Percentiles rank a stretch among this genome's conserved stretches.
Conservation (phyloP, 2,888 invertebrate species). For the Scrobipalpa costella region DNA sequence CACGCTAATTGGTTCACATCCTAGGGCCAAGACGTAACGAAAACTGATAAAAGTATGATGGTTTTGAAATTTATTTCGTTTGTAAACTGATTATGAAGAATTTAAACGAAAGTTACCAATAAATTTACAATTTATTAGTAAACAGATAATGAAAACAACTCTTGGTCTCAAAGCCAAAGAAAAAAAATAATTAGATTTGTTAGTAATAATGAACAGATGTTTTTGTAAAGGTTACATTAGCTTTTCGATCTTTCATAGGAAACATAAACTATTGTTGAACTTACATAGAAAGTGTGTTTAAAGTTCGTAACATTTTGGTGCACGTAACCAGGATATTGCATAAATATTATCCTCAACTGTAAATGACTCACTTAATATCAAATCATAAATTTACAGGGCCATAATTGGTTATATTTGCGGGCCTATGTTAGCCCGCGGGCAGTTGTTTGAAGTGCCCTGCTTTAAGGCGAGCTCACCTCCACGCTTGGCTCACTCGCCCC, state of each 20-base stretch:
- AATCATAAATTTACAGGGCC: neutral
- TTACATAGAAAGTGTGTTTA: no score
- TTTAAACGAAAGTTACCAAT: no score
- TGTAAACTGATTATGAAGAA: no score
- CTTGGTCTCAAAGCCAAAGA: no score
- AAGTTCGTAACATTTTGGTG: neutral
- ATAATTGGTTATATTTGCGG: neutral
- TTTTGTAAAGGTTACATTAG: no score
- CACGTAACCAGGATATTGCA: constrained; percentile 27
- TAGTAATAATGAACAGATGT: no score
- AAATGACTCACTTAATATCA: neutral
- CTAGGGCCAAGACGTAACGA: neutral
- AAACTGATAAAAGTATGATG: neutral
- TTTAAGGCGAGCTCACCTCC: neutral
- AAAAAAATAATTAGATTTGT: no score
- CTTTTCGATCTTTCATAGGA: no score
- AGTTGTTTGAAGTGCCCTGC: neutral
- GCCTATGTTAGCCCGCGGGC: neutral
- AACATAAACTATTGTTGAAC: no score
- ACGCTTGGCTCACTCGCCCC: constrained; percentile 44
- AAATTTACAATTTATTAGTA: no score
- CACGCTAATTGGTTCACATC: constrained; percentile 1
- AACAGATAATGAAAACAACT: no score
- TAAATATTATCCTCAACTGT: neutral
- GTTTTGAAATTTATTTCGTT: no score